Base-by-base conservation (phyloP, 2,113 vertebrate genomes). In the Cariama cristata region DNA sequence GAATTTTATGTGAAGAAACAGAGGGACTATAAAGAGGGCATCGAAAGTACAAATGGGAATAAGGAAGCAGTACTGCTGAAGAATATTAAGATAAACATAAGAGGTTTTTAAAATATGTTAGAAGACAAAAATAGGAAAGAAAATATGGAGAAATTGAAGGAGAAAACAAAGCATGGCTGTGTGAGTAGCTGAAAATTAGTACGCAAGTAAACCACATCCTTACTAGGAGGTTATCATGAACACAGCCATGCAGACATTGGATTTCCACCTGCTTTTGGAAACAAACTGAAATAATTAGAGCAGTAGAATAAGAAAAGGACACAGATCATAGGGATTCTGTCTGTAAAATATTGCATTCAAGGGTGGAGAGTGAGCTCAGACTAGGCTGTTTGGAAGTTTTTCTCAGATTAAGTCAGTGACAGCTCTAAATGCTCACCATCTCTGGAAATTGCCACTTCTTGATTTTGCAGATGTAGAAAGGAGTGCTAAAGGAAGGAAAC, bases 1-100 rank as follows among this genome's bases (percentile, higher is more conserved):
- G 60, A 95, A 58, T 88, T 93, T 97, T 93, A 93, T 88, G 45
- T 49, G 64, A 90, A 66, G 87, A 96, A 96, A 81, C 85, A 93
- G 75, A 94, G 69, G 72, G 55, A 79, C 85, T 81, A 33, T 97
- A 95, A 97, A 84, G 83, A 88, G 18, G 49, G 32, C 84, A 88
- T 10, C 93, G 87, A 94, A 90, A 85, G 22, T 56, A 58, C 79
- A 74, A 94, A 88, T 63, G 68, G 75, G 87, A 88, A 96, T 94
- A 92, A 88, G 89, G 95, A 97, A 88, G 33, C 55, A 67, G 22
- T 62, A 42, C 22, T 67, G 67, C 56, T 58, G 47, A 81, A 88
- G 83, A 96, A 83, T 91, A 88, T 88, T 81, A 73, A 86, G 49
- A 83, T 86, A 90, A 96, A 90, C 68, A 90, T 58, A 69, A 63